These are phyloP conservation scores for Mylabris phalerata DNA, from an alignment of 1,140 invertebrate genomes.

Conservation along the genomic window DNA sequence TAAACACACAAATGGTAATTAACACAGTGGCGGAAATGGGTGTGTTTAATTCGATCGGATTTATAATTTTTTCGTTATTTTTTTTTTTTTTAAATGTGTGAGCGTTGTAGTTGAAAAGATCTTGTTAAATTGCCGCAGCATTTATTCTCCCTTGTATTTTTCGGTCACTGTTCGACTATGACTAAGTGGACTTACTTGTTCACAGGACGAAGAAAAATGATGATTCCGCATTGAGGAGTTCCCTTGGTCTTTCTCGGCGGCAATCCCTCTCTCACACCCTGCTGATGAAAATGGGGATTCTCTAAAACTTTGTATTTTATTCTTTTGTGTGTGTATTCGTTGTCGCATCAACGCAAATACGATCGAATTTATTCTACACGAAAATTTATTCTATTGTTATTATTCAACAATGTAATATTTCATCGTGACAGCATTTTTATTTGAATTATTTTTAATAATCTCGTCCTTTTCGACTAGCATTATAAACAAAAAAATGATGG, in stretches of 20 bases:
- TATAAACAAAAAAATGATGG: too few relatives aligned
- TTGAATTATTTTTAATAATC: too few relatives aligned
- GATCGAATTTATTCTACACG: neutral
- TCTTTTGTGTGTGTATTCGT: slow-evolving; percentile 22
- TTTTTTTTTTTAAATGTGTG: too few relatives aligned
- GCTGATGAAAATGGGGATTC: slow-evolving; percentile 25
- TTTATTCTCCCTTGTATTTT: slow-evolving; percentile 36
- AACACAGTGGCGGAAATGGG: too few relatives aligned
- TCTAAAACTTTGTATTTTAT: slow-evolving; percentile 29
- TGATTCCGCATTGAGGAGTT: slow-evolving; percentile 42
- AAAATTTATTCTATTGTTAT: too few relatives aligned
- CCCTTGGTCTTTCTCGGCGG: slow-evolving; percentile 28
- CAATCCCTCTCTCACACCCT: slow-evolving; percentile 30
- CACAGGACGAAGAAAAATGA: slow-evolving; percentile 45
- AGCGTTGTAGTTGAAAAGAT: slow-evolving; percentile 3
- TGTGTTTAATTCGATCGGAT: too few relatives aligned
- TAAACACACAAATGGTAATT: too few relatives aligned
- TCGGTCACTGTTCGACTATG: slow-evolving; percentile 41
- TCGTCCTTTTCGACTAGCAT: too few relatives aligned
- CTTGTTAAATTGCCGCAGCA: slow-evolving; percentile 22
- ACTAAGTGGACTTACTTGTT: slow-evolving; percentile 48
- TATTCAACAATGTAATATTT: too few relatives aligned
- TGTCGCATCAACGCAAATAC: neutral
- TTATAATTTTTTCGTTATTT: too few relatives aligned
- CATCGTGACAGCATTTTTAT: too few relatives aligned